Base-by-base conservation (phyloP, 1,140 invertebrate species). In the Drosophila arawakana region DNA sequence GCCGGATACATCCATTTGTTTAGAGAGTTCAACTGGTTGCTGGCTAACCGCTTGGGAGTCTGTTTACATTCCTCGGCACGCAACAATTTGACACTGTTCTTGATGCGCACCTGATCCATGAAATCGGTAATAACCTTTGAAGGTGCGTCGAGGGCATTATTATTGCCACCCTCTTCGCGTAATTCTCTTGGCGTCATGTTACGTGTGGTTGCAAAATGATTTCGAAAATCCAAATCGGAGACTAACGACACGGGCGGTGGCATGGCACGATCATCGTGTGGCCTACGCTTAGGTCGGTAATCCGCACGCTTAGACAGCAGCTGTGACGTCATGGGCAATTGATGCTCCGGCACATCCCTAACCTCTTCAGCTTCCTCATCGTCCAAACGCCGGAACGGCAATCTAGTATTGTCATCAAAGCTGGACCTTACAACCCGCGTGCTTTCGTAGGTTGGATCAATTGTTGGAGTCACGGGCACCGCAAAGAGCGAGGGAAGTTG, bases 141-240 rank as follows among this genome's bases (percentile, higher is more conserved):
- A n/a, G 25, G n/a, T 4, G 5, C 7, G 13, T 11, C 13, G n/a
- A 9, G 6, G 2, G 11, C 9, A 6, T 34, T 34, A 2, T 11
- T 34, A 2, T 11, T 57, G 13, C 54, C 70, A 8, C 10, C 34
- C 10, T 7, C 13, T 13, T 66, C 46, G 0, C 61, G 62, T 1
- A 9, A 2, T 8, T 61, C 65, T 0, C 37, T 8, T 1, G n/a
- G 5, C 9, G 10, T 13, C 1, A 73, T 18, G 2, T 5, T 8
- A 8, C 55, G 71, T 13, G 13, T 5, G 37, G 2, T 10, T 6
- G 18, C 0, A 4, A 2, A 52, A 30, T 61, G 49, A 0, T 41
- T 41, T 3, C 18, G 47, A 21, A 73, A 73, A 4, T 70, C 72
- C 57, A 74, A 10, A 1, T 74, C 72, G 37, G 72, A 74, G 3